Percentiles rank a stretch among this genome's conserved stretches.
These are phyloP conservation scores for Platysteira castanea DNA, from an alignment of 2,113 vertebrate species.

Conservation along the genomic window DNA sequence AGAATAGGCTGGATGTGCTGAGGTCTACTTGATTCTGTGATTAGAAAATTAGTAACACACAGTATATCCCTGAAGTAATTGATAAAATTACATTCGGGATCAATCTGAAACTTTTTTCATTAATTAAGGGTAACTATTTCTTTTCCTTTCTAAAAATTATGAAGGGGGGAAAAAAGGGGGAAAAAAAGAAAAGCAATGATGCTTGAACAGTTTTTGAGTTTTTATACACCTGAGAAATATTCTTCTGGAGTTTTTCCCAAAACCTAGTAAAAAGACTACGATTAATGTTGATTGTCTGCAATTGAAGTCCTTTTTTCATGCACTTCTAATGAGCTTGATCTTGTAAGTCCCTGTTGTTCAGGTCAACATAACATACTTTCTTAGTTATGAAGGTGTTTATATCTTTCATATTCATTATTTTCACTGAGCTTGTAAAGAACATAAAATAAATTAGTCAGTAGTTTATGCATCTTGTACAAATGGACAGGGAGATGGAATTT, in stretches of 20 bases:
- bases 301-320: not conserved
- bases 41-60: not conserved
- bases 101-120: not conserved
- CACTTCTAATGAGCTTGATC: not conserved
- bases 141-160: not conserved
- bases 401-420: not conserved
- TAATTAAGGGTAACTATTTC: accelerated
- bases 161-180: too few species aligned
- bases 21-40: not conserved
- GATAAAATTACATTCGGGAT: not conserved
- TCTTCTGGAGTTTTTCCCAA: not conserved
- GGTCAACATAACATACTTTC: not conserved
- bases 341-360: not conserved
- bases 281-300: not conserved
- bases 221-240: not conserved
- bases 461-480: not conserved
- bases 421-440: not conserved
- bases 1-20: not conserved
- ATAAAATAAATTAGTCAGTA: not conserved
- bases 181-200: too few species aligned
- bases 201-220: not conserved
- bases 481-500: not conserved
- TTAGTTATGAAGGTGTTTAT: not conserved
- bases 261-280: not conserved
- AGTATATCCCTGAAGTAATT: not conserved